Evolutionary conservation across 2,797 vertebrate genomes (phyloP).

Genomic region (Betta splendens): DNA sequence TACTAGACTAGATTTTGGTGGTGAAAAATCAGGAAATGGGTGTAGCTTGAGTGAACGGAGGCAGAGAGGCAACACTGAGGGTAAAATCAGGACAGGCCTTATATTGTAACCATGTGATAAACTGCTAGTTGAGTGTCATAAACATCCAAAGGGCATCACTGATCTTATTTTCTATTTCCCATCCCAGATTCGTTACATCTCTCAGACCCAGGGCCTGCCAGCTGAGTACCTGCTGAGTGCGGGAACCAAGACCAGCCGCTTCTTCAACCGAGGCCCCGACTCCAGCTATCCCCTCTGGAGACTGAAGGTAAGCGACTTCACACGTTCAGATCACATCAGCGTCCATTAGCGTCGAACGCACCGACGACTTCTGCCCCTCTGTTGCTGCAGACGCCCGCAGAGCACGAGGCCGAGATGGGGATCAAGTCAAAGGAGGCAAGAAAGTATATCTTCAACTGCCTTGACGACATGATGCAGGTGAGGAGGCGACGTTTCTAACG

Average conservation of each 20-base stretch:
- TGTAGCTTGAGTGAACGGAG: too few species aligned
- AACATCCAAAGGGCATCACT: not conserved
- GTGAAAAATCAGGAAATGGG: too few species aligned
- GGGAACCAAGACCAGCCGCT: constrained; percentile 96
- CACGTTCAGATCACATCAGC: not conserved
- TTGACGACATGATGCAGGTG: constrained; percentile 99
- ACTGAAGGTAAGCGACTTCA: constrained; percentile 85
- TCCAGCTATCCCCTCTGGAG: constrained; percentile 97
- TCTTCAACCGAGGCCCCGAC: constrained; percentile 97
- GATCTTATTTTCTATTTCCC: not conserved
- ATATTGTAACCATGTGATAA: too few species aligned
- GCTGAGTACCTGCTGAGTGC: constrained; percentile 98
- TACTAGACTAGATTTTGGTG: too few species aligned
- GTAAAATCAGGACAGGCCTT: too few species aligned
- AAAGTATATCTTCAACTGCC: constrained; percentile 99
- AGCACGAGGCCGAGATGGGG: constrained; percentile 95
- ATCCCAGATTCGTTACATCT: constrained; percentile 95
- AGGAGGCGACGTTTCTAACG: constrained; percentile 10
- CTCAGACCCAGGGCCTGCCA: constrained; percentile 97
- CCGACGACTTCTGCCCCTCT: rapidly evolving
- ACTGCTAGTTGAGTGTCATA: not conserved
- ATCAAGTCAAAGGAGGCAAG: constrained; percentile 98
- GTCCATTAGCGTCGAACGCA: not conserved
- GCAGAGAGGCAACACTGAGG: too few species aligned
- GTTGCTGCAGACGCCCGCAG: constrained; percentile 86